Conservation (phyloP, 64 coral and sea anemone genomes). For the Actinia equina region DNA sequence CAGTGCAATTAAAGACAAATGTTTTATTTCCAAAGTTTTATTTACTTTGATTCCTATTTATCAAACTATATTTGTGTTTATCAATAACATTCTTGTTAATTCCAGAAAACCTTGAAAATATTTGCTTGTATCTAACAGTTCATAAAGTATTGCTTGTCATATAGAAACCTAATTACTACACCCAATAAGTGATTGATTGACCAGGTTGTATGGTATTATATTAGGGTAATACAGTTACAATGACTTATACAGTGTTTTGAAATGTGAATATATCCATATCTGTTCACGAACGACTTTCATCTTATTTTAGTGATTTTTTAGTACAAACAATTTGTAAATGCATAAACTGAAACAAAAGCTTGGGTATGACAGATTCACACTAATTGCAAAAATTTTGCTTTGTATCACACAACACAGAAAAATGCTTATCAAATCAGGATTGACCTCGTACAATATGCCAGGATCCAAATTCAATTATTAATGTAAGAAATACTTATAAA, state of each 20-base stretch:
- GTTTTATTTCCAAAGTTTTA: neutral
- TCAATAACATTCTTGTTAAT: constrained; percentile 2
- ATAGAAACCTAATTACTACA: neutral
- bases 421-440: no score
- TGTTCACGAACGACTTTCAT: neutral
- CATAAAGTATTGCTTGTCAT: neutral
- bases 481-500: no score
- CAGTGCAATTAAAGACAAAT: neutral
- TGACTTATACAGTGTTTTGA: neutral
- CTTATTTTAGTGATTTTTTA: neutral
- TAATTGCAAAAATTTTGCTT: no score
- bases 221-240: neutral
- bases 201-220: neutral
- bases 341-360: no score
- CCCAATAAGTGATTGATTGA: neutral
- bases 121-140: neutral
- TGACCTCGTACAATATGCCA: no score
- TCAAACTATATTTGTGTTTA: neutral
- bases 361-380: no score
- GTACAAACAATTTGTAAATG: neutral
- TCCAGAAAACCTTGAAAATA: constrained; percentile 8
- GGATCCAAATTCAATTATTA: no score
- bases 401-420: neutral
- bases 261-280: constrained; percentile 7
- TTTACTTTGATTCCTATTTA: neutral